Evolutionary conservation across 2,797 vertebrate genomes (phyloP).

Genomic region (Lepilemur septentrionalis): DNA sequence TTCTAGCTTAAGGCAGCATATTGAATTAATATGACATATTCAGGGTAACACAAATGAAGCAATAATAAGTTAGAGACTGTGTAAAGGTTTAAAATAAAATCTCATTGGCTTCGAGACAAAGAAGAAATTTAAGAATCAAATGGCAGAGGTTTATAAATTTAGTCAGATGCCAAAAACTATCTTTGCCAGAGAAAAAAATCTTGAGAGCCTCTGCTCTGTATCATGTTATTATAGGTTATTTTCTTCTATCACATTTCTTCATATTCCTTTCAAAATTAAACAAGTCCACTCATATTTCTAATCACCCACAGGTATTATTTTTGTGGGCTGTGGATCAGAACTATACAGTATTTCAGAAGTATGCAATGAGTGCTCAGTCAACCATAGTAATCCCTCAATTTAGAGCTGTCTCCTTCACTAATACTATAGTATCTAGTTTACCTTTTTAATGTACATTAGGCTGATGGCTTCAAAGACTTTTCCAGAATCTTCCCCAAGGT

Average conservation of each 20-base stretch:
- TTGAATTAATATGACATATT: neutral
- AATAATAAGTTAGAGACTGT: constrained; percentile 23
- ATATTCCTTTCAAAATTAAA: constrained; percentile 49
- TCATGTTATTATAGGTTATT: constrained; percentile 16
- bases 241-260: neutral
- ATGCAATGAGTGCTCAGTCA: constrained; percentile 21
- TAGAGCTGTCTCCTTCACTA: neutral
- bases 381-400: neutral
- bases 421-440: neutral
- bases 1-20: neutral
- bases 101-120: constrained; percentile 42
- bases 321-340: constrained; percentile 26
- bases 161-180: constrained; percentile 47
- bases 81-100: constrained; percentile 59
- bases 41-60: constrained; percentile 37
- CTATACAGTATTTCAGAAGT: constrained; percentile 45
- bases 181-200: constrained; percentile 30
- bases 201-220: constrained; percentile 25
- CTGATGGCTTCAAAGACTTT: constrained; percentile 28
- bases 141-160: constrained; percentile 43
- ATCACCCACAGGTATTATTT: neutral
- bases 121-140: constrained; percentile 60
- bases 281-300: constrained; percentile 38
- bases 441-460: neutral
- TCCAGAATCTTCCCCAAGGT: constrained; percentile 38